These are phyloP conservation scores for Panzeria rudis DNA, from an alignment of 2,888 invertebrate genomes.

Conservation along the genomic window DNA sequence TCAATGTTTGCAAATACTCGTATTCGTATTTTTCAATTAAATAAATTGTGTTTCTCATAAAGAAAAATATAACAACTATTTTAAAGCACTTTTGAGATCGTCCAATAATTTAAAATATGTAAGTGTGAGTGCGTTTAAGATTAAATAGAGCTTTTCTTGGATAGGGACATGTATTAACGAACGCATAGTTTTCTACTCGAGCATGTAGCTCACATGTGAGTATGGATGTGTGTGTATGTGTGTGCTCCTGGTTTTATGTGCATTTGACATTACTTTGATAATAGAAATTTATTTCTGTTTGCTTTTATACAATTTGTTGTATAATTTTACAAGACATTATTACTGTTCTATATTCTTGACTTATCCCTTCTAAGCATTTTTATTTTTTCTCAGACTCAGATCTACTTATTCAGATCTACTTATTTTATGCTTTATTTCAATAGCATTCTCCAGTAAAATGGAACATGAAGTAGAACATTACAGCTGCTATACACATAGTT, in stretches of 20 bases:
- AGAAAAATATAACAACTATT: not conserved
- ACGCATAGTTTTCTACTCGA: constrained; percentile 24
- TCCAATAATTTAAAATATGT: not conserved
- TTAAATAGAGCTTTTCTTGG: not conserved
- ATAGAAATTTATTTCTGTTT: constrained; percentile 60
- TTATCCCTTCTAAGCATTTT: constrained; percentile 54
- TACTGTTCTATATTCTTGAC: constrained; percentile 46
- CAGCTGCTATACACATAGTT: too few species aligned
- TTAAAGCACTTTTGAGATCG: not conserved
- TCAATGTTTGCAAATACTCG: not conserved
- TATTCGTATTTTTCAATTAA: too few species aligned
- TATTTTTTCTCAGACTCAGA: constrained; percentile 24
- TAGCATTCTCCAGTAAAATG: too few species aligned
- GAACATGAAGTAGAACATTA: too few species aligned
- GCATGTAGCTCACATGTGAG: not conserved
- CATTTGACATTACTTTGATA: constrained; percentile 38
- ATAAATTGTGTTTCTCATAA: not conserved
- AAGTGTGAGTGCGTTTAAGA: constrained; percentile 22
- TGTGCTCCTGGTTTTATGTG: constrained; percentile 51
- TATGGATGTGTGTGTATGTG: not conserved
- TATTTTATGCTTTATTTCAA: constrained; percentile 8
- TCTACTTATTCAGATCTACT: constrained; percentile 32
- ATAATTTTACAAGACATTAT: constrained; percentile 39
- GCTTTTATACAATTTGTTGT: constrained; percentile 41
- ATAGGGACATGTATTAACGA: constrained; percentile 3